Base-by-base conservation (phyloP, 92 coral and sea anemone genomes). In the Zoanthus sociatus region DNA sequence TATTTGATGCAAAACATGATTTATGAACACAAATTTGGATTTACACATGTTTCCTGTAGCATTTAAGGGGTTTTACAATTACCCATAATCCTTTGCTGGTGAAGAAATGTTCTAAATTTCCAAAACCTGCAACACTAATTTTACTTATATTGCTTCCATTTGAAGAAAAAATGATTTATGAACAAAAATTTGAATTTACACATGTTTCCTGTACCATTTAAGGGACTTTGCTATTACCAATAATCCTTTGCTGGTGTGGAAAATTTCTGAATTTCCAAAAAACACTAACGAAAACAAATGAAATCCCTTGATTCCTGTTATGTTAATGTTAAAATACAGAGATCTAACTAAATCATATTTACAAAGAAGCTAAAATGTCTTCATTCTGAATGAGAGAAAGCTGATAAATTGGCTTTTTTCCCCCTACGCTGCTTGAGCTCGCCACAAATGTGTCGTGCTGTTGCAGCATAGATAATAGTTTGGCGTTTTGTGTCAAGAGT, bases 361-460 rank as follows among this genome's bases (percentile, higher is more conserved):
- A 71, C 76, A 71, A 71, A 71, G 76, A 71, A 32, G 76, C 76
- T 32, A 71, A 71, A 71, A 71, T 71, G 76, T 71, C 76, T 71
- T 71, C 76, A 71, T 71, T 71, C 51, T 71, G 76, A 71, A 44
- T 51, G 12, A 71, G 51, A 44, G 76, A 71, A 33, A 71, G 76
- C 51, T 71, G 76, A 32, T 71, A 71, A 71, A 71, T 71, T 33
- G 76, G 76, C 76, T 71, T 71, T 71, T 51, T 71, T 44, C 76
- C 76, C 76, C 48, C 26, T 33, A 33, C 76, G 76, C 76, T 71
- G 76, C 53, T 71, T 31, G 48, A 71, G 76, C 76, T 71, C 50
- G 48, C 76, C 76, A 71, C 76, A 71, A 71, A 71, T 33, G 74
- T 70, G 74, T 21, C 74, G 15, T 70, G 74, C 74, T 70, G 74